Evolutionary conservation across 23 tunicate species (phyloP).

Genomic region (Clavelina lepadiformis): DNA sequence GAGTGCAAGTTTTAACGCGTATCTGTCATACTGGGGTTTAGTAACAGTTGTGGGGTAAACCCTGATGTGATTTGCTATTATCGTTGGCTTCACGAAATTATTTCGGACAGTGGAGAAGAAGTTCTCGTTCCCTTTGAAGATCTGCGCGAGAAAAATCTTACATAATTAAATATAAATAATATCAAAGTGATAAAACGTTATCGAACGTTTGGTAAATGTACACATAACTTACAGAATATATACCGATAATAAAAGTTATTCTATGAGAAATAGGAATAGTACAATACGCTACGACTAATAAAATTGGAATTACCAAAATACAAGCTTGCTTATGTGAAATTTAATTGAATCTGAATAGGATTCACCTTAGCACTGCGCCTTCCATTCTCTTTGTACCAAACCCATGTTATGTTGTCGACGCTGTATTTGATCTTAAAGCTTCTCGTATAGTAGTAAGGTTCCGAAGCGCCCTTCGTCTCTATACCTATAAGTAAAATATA

Average conservation of each 20-base stretch:
- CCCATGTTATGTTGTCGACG: slow-evolving; percentile 40
- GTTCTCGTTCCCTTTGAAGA: slow-evolving; percentile 63
- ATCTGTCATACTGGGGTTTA: slow-evolving; percentile 2
- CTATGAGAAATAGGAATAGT: too few species aligned
- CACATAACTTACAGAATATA: too few species aligned
- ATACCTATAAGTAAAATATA: slow-evolving; percentile 39
- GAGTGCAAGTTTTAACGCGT: slow-evolving; percentile 49
- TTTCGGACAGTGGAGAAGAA: slow-evolving; percentile 47
- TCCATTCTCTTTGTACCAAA: slow-evolving; percentile 41
- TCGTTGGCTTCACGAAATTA: slow-evolving; percentile 70
- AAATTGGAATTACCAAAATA: too few species aligned
- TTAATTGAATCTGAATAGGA: too few species aligned
- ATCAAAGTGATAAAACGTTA: background rate
- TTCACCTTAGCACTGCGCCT: slow-evolving; percentile 42
- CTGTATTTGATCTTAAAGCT: slow-evolving; percentile 56
- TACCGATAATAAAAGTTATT: too few species aligned
- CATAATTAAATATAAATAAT: background rate
- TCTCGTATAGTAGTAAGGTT: slow-evolving; percentile 37
- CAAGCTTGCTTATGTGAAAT: too few species aligned
- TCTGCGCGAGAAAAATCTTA: slow-evolving; percentile 22
- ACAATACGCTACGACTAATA: too few species aligned
- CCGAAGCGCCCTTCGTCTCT: slow-evolving; percentile 42
- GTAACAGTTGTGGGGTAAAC: slow-evolving; percentile 52
- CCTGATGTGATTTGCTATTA: slow-evolving; percentile 55
- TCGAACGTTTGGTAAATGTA: background rate